Conservation (phyloP, 2,113 vertebrate genomes). For the Saguinus midas region DNA sequence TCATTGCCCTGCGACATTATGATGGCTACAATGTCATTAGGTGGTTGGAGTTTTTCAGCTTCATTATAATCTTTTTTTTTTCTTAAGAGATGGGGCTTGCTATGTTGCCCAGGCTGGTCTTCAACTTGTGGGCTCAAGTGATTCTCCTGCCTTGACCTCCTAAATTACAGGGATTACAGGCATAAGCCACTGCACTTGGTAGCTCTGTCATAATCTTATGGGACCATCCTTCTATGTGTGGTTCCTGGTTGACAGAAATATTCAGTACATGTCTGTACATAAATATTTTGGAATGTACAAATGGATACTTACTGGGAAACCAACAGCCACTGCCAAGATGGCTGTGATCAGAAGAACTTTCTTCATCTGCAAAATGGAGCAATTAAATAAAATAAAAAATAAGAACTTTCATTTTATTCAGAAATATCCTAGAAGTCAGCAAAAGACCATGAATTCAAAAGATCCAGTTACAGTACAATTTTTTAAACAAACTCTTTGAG, state of each 20-base stretch:
- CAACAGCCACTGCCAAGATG: constrained; percentile 27
- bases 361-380: not conserved
- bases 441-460: not conserved
- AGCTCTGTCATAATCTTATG: not conserved
- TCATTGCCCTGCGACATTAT: not conserved
- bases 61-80: not conserved
- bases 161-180: no score
- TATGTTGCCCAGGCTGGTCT: no score
- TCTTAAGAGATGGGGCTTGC: no score
- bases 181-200: no score
- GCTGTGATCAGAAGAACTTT: constrained; percentile 47
- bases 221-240: not conserved
- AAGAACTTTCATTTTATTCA: constrained; percentile 45
- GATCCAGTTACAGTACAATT: no score
- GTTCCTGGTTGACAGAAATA: not conserved
- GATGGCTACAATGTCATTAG: not conserved
- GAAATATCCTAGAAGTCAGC: not conserved
- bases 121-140: no score
- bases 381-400: no score
- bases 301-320: constrained; percentile 12
- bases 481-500: not conserved
- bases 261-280: not conserved
- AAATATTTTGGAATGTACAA: not conserved
- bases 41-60: not conserved
- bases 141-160: no score